These are phyloP conservation scores for Pelosia muscerda DNA, from an alignment of 2,888 invertebrate genomes.

Conservation along the genomic window DNA sequence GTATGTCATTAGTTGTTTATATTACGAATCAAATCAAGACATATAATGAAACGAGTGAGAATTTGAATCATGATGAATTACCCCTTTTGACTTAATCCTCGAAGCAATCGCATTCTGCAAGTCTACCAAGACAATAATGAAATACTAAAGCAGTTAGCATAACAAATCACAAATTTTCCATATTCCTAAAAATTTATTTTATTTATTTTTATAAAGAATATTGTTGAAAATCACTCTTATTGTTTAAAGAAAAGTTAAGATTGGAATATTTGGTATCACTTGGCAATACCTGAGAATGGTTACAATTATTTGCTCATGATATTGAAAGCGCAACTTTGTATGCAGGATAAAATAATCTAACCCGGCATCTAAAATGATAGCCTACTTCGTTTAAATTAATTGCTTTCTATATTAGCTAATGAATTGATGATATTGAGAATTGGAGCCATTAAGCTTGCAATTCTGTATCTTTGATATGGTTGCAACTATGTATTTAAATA, in stretches of 20 bases:
- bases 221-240: background rate
- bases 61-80: no score
- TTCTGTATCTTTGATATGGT: background rate
- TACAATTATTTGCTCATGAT: background rate
- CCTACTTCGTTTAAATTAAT: background rate
- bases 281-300: background rate
- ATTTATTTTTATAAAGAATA: no score
- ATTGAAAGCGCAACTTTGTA: background rate
- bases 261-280: background rate
- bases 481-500: background rate
- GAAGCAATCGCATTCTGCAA: no score
- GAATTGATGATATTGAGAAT: background rate
- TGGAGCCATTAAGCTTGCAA: background rate
- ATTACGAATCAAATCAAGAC: no score
- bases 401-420: background rate
- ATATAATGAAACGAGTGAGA: no score
- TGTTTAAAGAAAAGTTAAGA: background rate
- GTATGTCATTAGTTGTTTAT: background rate
- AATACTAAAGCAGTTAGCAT: no score
- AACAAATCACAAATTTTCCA: no score
- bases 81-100: no score
- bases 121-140: no score
- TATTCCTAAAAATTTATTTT: no score
- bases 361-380: background rate
- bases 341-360: slow-evolving; percentile 1